Base-by-base conservation (phyloP, 2,797 vertebrate genomes). In the Cetoscarus ocellatus region DNA sequence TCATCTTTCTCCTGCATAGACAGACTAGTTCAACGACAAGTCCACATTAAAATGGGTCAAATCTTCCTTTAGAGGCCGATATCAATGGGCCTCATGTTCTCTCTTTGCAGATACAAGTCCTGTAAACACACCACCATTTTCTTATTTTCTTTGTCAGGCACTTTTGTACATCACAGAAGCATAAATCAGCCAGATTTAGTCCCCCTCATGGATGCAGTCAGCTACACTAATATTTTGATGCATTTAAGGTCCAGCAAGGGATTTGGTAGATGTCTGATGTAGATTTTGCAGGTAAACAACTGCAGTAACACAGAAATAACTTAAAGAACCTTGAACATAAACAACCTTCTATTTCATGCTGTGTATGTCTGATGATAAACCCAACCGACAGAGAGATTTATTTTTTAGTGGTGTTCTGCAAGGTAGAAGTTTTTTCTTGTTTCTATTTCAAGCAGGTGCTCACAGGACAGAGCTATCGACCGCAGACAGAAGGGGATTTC, bases 301-400 rank as follows among this genome's bases (percentile, higher is more conserved):
- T 39, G 56, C 38, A 27, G 27, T 27, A 49, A 42, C 1, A 38
- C 0, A 1, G 45, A 18, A 55, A 27, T 27, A 19, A 61, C 62
- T 62, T 62, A 61, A 8, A 66, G 72, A 66, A 51, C 42, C 57
- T 51, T 64, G 18, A 17, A 8, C 65, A 60, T 35, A 78, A 60
- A 35, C 40, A 47, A 19, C 61, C 34, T 66, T 51, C 3, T 14
- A 39, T 38, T 48, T 36, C 13, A 39, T 52, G 53, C 42, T 80
- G 61, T 49, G 42, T 81, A 73, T 34, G 17, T 75, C 53, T 57
- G 48, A 55, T 67, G 79, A 81, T 84, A 77, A 83, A 53, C n/a
- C 34, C 17, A 3, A 62, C 56, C 68, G 36, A 70, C 11, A 34
- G 47, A 1, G 45, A 63, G 19, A 76, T 70, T 73, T 62, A 35